These are phyloP conservation scores for Thinocorus orbignyianus DNA, from an alignment of 2,113 vertebrate species.

Conservation along the genomic window DNA sequence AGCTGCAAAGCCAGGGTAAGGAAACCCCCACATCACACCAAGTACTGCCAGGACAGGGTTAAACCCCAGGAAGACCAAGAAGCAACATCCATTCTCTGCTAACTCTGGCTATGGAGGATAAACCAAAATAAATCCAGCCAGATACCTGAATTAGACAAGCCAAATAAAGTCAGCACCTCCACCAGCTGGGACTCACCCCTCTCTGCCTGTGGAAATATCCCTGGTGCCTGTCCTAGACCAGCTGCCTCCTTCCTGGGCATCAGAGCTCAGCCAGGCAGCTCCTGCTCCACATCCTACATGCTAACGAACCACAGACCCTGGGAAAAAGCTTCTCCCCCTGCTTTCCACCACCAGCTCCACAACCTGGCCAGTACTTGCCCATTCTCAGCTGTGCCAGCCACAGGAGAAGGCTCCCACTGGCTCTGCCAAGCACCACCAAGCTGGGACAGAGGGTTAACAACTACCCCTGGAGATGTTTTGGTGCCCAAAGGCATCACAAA, in stretches of 20 bases:
- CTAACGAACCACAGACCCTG: rapidly evolving
- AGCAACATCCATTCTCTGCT: not conserved
- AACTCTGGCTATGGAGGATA: not conserved
- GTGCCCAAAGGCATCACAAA: not conserved
- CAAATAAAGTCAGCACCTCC: not conserved
- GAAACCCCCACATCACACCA: not conserved
- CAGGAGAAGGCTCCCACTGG: rapidly evolving
- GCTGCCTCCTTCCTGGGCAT: not conserved
- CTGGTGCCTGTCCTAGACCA: not conserved
- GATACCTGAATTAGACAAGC: not conserved
- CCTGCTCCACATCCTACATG: not conserved
- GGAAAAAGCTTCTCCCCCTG: not conserved
- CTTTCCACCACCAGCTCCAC: not conserved
- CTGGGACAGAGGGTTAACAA: not conserved
- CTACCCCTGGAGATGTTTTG: not conserved
- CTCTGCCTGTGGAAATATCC: not conserved
- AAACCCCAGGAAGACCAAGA: not conserved
- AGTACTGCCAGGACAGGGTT: rapidly evolving
- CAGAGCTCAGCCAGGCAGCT: not conserved
- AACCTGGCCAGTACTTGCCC: not conserved
- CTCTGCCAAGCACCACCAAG: not conserved
- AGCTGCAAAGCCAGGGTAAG: not conserved
- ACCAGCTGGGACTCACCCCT: rapidly evolving
- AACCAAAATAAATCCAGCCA: not conserved
- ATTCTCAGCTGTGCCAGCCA: not conserved